Evolutionary conservation across 2,797 vertebrate genomes (phyloP).

Genomic region (Eutrigla gurnardus): DNA sequence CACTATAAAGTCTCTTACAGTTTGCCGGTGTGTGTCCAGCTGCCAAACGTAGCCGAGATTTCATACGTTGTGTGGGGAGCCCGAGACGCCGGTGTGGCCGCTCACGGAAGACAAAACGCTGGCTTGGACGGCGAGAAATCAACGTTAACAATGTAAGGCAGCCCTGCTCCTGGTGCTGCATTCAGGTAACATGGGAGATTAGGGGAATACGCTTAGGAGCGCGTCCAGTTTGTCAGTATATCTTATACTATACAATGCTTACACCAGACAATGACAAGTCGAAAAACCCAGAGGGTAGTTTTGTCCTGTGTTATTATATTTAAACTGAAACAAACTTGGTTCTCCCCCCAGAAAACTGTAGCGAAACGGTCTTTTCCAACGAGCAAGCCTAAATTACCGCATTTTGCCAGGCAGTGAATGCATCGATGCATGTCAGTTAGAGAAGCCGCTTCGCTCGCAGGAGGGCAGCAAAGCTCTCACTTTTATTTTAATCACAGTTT

Average conservation of each 20-base stretch:
- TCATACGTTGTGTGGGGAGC: conserved; percentile 33
- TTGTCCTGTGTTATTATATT: rapidly evolving
- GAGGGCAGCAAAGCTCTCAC: conserved; percentile 70
- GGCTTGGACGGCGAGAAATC: conserved; percentile 58
- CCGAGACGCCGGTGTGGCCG: conserved; percentile 31
- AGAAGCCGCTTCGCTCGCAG: conserved; percentile 6
- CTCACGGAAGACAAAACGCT: conserved; percentile 67
- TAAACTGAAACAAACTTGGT: rapidly evolving
- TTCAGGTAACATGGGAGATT: background rate
- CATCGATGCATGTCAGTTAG: background rate
- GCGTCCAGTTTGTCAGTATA: background rate
- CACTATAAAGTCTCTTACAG: conserved; percentile 51
- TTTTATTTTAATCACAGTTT: conserved; percentile 31
- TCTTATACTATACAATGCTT: rapidly evolving
- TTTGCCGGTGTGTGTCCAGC: conserved; percentile 23
- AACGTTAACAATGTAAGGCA: conserved; percentile 71
- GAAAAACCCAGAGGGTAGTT: rapidly evolving
- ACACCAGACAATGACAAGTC: rapidly evolving
- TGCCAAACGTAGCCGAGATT: conserved; percentile 23
- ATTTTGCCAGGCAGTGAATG: conserved; percentile 16
- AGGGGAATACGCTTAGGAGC: rapidly evolving
- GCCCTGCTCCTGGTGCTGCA: conserved; percentile 43
- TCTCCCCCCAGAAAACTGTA: rapidly evolving
- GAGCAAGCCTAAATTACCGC: rapidly evolving
- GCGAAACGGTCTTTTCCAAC: rapidly evolving